Base-by-base conservation (phyloP, 2,113 vertebrate species). In the Pteronura brasiliensis region DNA sequence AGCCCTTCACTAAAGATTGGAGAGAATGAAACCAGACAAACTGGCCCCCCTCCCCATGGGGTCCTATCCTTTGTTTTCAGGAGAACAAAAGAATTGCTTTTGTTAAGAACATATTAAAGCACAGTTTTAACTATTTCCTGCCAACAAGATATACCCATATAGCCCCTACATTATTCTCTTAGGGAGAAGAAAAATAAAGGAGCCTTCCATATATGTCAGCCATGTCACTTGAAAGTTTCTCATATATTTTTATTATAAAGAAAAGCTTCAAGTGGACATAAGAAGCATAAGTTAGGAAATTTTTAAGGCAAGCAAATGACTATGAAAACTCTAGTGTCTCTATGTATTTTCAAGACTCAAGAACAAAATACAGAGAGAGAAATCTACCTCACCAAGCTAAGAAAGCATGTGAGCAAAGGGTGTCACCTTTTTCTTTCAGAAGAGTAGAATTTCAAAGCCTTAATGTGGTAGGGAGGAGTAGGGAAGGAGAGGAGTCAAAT, bases 391-490 rank as follows among this genome's bases (percentile, higher is more conserved):
- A 59, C 63, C 69, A 57, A 67, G 72, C 76, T 57, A 82, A 88
- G 74, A 87, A 79, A 97, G 85, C 18, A n/a, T 20, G 55, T 31
- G 84, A 93, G 79, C 71, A 76, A 86, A 92, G 82, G 47, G 47
- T 57, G 83, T 61, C 39, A 36, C 77, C 29, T 77, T 82, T 59
- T 97, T 88, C 82, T 90, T 97, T 94, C 15, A 2, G 27, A n/a
- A 72, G 96, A 89, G 77, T 97, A 94, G 90, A 96, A 97, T 97
- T 98, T 97, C 96, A 97, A 97, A 98, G 93, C 71, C 36, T 91
- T 36, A 88, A 92, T 57, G 63, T 52, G 39, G 52, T 88, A n/a
- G 42, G 82, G 36, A 92, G 95, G 34, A 81, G 27, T 36, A 3
- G 18, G 57, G 44, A 86, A 84, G 44, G 81, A 97, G 63, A 31